Conservation (phyloP, 2,797 vertebrate species). For the Pangasius mekongensis region DNA sequence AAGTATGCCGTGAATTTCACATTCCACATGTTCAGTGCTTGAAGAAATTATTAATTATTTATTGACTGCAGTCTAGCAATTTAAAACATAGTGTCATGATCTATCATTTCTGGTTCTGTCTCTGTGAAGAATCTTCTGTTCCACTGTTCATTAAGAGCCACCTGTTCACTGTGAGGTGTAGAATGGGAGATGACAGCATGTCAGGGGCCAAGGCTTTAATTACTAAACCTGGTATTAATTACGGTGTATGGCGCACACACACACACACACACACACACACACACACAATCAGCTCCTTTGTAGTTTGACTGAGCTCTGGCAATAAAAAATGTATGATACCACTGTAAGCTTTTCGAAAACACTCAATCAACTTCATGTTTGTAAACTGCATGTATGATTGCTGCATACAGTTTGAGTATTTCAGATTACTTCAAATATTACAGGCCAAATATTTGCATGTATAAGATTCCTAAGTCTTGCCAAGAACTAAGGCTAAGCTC, state of each 20-base stretch:
- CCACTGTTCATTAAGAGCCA: conserved; percentile 15
- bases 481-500: not conserved
- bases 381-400: not conserved
- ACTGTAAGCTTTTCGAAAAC: not conserved
- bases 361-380: not conserved
- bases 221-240: conserved; percentile 19
- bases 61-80: not conserved
- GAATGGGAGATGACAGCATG: conserved; percentile 13
- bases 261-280: not conserved
- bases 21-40: not conserved
- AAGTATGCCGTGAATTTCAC: not conserved
- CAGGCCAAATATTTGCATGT: not conserved
- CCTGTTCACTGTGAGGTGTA: conserved; percentile 28
- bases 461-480: not conserved
- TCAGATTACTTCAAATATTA: not conserved
- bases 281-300: not conserved
- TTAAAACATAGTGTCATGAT: not conserved
- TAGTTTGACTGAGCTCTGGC: not conserved
- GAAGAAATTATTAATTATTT: conserved; percentile 7
- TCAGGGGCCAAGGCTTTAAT: conserved; percentile 30
- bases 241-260: not conserved
- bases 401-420: not conserved
- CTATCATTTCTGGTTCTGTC: not conserved
- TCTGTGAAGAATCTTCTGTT: not conserved
- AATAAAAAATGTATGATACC: not conserved